Evolutionary conservation across 2,888 invertebrate species (phyloP).

Genomic region (Isoperla grammatica): DNA sequence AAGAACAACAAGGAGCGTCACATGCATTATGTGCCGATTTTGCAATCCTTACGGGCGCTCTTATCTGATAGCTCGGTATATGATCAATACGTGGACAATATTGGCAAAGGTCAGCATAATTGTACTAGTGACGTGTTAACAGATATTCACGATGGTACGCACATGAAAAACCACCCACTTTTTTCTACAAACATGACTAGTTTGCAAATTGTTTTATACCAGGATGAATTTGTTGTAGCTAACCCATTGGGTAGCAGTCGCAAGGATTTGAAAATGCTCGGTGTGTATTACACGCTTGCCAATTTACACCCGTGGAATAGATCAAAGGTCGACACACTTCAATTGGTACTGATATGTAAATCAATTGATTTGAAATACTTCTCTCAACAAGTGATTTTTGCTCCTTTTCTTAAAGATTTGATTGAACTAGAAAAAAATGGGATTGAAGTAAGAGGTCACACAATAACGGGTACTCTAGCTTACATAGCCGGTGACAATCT

Average conservation of each 20-base stretch:
- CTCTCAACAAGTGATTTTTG: neutral
- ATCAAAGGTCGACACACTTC: neutral
- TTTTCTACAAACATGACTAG: too few relatives aligned
- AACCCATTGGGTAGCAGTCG: too few relatives aligned
- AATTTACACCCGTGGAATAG: conserved; percentile 7
- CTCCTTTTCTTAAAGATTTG: neutral
- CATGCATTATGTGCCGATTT: too few relatives aligned
- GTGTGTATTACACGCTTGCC: too few relatives aligned
- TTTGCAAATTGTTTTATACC: too few relatives aligned
- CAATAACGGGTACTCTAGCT: neutral
- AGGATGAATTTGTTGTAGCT: too few relatives aligned
- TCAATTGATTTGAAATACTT: neutral
- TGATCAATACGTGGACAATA: neutral
- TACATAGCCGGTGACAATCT: conserved; percentile 18
- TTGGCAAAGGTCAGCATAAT: neutral
- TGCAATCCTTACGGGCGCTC: too few relatives aligned
- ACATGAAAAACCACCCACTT: conserved; percentile 4
- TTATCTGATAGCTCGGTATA: neutral
- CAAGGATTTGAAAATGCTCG: too few relatives aligned
- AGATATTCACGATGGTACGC: neutral
- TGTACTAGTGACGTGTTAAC: neutral
- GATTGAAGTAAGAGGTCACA: neutral
- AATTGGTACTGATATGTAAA: conserved; percentile 3
- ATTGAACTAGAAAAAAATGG: neutral
- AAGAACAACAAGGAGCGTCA: neutral